phyloP scores from a whole-genome alignment of 2,888 invertebrate genomes.

The Hypomecis atomaria region DNA sequence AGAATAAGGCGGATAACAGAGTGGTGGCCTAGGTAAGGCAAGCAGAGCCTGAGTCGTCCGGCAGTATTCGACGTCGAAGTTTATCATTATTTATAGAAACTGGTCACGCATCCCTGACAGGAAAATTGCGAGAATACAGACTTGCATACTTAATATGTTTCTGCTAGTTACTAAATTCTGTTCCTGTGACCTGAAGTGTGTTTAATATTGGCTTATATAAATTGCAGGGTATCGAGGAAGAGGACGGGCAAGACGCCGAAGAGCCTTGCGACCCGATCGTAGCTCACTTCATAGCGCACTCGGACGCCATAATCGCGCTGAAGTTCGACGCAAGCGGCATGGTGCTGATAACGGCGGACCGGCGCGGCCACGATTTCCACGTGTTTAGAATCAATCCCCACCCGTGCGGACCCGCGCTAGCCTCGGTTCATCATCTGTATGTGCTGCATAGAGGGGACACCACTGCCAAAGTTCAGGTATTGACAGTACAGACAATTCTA shows the following conservation, averaged over 20 bases:
- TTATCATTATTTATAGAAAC: too few relatives aligned
- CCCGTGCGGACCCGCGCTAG: constrained; percentile 93
- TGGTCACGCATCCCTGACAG: too few relatives aligned
- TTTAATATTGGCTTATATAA: too few relatives aligned
- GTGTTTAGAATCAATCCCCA: constrained; percentile 97
- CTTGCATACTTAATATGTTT: too few relatives aligned
- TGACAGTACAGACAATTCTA: too few relatives aligned
- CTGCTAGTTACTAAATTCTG: too few relatives aligned
- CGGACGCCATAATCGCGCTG: constrained; percentile 94
- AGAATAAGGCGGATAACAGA: too few relatives aligned
- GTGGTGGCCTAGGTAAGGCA: too few relatives aligned
- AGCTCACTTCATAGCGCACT: constrained; percentile 95
- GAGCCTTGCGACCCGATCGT: constrained; percentile 90
- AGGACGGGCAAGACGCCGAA: constrained; percentile 85
- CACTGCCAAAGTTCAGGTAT: constrained; percentile 94
- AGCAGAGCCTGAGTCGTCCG: too few relatives aligned
- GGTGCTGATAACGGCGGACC: constrained; percentile 95
- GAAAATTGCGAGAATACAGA: too few relatives aligned
- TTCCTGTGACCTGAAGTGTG: too few relatives aligned
- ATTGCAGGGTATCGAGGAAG: constrained; percentile 75
- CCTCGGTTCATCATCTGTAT: constrained; percentile 97
- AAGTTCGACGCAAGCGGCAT: constrained; percentile 96
- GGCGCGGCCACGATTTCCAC: constrained; percentile 97
- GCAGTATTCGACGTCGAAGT: too few relatives aligned
- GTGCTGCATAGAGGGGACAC: constrained; percentile 98